Evolutionary conservation across 1,140 invertebrate species (phyloP).

Genomic region (Drosophila pandora): DNA sequence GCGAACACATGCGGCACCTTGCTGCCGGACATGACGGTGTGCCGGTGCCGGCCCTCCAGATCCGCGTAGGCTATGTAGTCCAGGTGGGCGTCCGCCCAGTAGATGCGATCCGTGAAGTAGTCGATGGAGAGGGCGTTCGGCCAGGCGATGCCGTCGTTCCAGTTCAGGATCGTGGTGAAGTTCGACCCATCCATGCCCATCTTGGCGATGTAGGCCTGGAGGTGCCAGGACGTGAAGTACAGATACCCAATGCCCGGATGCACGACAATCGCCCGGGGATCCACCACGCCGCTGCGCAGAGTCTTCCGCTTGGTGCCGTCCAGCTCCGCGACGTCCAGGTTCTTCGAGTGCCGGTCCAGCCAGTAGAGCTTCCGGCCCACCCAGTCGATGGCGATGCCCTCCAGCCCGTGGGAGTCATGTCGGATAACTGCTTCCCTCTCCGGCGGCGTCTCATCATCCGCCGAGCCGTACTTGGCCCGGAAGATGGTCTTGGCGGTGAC

Average conservation of each 20-base stretch:
- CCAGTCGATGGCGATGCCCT: slow-evolving; percentile 99
- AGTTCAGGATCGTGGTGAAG: slow-evolving; percentile 94
- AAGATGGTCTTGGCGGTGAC: slow-evolving; percentile 97
- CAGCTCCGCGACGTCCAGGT: slow-evolving; percentile 95
- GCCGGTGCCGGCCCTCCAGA: slow-evolving; percentile 93
- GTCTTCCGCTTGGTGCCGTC: slow-evolving; percentile 96
- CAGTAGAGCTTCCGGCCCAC: slow-evolving; percentile 98
- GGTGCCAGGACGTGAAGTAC: slow-evolving; percentile 98
- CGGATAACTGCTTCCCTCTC: slow-evolving; percentile 93
- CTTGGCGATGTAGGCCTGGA: slow-evolving; percentile 98
- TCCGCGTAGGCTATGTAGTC: slow-evolving; percentile 98
- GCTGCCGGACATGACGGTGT: slow-evolving; percentile 91
- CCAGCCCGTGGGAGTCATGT: slow-evolving; percentile 96
- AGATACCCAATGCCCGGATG: slow-evolving; percentile 97
- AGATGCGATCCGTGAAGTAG: slow-evolving; percentile 96
- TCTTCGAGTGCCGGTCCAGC: slow-evolving; percentile 98
- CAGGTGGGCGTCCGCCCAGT: slow-evolving; percentile 99
- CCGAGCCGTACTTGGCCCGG: slow-evolving; percentile 86
- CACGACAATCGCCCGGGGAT: slow-evolving; percentile 96
- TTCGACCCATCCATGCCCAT: slow-evolving; percentile 98
- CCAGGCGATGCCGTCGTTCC: slow-evolving; percentile 98
- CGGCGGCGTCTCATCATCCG: slow-evolving; percentile 81
- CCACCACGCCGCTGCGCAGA: slow-evolving; percentile 92
- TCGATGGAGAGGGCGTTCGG: slow-evolving; percentile 99
- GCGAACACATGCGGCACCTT: slow-evolving; percentile 97